These are phyloP conservation scores for Rotaria macrura DNA, from an alignment of 2,888 invertebrate genomes.

Conservation along the genomic window DNA sequence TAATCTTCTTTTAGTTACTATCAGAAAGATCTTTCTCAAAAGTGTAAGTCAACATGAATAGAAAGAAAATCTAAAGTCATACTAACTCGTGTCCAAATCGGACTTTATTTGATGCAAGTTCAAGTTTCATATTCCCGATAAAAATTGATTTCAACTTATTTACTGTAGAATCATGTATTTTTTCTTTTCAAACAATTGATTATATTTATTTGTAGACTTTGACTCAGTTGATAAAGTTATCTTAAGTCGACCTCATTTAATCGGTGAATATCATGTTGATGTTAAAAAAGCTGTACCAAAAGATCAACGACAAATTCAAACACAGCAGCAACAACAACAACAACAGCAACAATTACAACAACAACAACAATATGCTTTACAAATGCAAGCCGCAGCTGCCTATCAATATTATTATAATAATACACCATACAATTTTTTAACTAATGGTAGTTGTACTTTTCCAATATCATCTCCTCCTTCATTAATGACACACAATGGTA, in stretches of 20 bases:
- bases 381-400: constrained; percentile 1
- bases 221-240: constrained; percentile 4
- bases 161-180: too few species aligned
- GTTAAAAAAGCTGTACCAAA: constrained; percentile 4
- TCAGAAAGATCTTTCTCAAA: too few species aligned
- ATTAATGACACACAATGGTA: background rate
- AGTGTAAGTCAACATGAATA: too few species aligned
- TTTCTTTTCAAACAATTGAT: too few species aligned
- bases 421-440: background rate
- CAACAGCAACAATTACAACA: background rate
- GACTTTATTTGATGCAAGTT: too few species aligned
- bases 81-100: too few species aligned
- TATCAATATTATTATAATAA: constrained; percentile 4
- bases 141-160: too few species aligned
- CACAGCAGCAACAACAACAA: background rate
- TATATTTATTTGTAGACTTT: background rate
- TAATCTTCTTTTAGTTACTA: too few species aligned
- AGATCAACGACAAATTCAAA: constrained; percentile 7
- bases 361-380: background rate
- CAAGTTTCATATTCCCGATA: too few species aligned
- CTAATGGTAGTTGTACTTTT: background rate
- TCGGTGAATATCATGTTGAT: constrained; percentile 1
- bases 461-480: background rate
- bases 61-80: too few species aligned
- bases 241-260: background rate